These are phyloP conservation scores for Poliocrania exsul DNA, from an alignment of 2,797 vertebrate genomes.

Conservation along the genomic window DNA sequence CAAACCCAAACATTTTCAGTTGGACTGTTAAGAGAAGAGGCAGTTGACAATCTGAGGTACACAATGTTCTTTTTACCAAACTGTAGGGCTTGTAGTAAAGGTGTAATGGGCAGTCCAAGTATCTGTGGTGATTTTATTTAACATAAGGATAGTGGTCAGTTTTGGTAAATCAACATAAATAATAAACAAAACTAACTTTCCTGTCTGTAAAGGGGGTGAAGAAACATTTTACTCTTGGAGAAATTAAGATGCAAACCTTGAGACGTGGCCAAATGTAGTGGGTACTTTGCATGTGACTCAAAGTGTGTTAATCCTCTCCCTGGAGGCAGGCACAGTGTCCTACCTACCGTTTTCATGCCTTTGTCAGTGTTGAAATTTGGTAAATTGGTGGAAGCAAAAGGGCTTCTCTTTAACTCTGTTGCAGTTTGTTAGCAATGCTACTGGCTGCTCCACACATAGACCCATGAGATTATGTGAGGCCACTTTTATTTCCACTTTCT, in stretches of 20 bases:
- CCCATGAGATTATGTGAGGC: not conserved
- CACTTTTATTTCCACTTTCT: slow-evolving; percentile 15
- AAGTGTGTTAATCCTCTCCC: not conserved
- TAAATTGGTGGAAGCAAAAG: not conserved
- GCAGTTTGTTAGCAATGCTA: not conserved
- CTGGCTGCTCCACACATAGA: accelerated
- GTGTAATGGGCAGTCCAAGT: not conserved
- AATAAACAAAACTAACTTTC: not conserved
- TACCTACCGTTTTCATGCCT: not conserved
- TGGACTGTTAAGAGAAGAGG: not conserved
- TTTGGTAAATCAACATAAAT: not conserved
- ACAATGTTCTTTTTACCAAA: not conserved
- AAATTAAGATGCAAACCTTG: not conserved
- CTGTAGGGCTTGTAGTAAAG: not conserved
- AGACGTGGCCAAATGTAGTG: accelerated
- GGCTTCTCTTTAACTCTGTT: not conserved
- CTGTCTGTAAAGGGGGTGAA: not conserved
- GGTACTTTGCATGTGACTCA: not conserved
- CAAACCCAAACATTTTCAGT: not conserved
- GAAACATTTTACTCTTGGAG: not conserved
- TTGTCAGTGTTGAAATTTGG: not conserved
- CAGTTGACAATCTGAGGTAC: not conserved
- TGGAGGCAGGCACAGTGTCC: accelerated
- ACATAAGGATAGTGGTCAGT: not conserved
- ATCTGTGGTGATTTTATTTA: not conserved